Conservation (phyloP, 2,888 invertebrate genomes). For the Macropis europaea region DNA sequence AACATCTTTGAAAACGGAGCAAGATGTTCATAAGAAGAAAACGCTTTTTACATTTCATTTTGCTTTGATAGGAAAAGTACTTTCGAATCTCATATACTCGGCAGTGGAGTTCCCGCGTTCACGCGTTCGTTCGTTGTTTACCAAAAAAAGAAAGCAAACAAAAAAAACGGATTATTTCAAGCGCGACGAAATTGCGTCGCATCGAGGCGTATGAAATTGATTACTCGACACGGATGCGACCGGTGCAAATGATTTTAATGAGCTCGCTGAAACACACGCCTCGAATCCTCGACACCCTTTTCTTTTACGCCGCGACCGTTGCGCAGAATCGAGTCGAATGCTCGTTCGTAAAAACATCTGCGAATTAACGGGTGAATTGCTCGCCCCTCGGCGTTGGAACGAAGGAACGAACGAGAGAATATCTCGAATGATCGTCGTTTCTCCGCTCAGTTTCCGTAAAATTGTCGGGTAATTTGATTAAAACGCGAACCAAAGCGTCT, state of each 20-base stretch:
- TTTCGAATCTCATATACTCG: too few relatives aligned
- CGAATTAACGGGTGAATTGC: slow-evolving; percentile 21
- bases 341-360: not conserved
- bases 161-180: slow-evolving; percentile 1
- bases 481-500: not conserved
- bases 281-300: not conserved
- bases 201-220: slow-evolving; percentile 30
- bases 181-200: slow-evolving; percentile 18
- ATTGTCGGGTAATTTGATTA: slow-evolving; percentile 25
- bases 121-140: too few relatives aligned
- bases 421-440: not conserved
- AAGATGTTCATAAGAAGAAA: too few relatives aligned
- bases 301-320: not conserved
- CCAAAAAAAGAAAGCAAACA: not conserved
- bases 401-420: not conserved
- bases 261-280: slow-evolving; percentile 14
- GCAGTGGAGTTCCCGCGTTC: too few relatives aligned
- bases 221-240: slow-evolving; percentile 27
- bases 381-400: not conserved
- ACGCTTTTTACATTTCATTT: too few relatives aligned
- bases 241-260: slow-evolving; percentile 45
- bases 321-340: not conserved
- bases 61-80: too few relatives aligned
- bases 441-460: not conserved
- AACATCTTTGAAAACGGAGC: too few relatives aligned